Evolutionary conservation across 2,888 invertebrate species (phyloP).

Genomic region (Arrhopalites spinosus): DNA sequence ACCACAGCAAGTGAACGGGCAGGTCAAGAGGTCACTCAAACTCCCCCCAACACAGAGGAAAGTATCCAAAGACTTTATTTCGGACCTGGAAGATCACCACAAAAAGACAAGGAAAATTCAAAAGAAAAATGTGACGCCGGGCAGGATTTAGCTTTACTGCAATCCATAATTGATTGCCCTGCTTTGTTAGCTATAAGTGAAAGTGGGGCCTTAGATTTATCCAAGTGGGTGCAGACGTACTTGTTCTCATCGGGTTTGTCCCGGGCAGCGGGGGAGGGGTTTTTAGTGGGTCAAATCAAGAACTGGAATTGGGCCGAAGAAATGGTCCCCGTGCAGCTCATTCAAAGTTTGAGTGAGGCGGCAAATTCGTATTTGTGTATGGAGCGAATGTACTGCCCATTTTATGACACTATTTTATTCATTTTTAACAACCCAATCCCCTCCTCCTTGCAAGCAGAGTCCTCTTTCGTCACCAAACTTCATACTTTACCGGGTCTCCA

Average conservation of each 20-base stretch:
- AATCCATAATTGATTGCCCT: constrained; percentile 46
- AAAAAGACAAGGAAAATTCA: constrained; percentile 13
- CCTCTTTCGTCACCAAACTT: constrained; percentile 39
- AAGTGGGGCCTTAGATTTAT: constrained; percentile 46
- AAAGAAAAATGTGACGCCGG: constrained; percentile 9
- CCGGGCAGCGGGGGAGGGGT: constrained; percentile 43
- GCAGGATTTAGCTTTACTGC: constrained; percentile 38
- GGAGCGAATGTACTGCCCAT: constrained; percentile 53
- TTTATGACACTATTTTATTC: constrained; percentile 52
- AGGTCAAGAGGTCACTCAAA: no score
- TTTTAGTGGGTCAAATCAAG: constrained; percentile 42
- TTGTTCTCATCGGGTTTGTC: constrained; percentile 42
- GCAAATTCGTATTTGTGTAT: constrained; percentile 45
- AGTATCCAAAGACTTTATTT: constrained; percentile 7
- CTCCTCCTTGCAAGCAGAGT: constrained; percentile 40
- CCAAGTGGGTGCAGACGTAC: constrained; percentile 46
- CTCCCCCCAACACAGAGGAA: constrained; percentile 17
- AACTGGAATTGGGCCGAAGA: constrained; percentile 52
- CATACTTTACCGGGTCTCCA: constrained; percentile 50
- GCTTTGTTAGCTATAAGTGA: constrained; percentile 49
- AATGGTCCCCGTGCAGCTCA: constrained; percentile 46
- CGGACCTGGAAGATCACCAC: constrained; percentile 3
- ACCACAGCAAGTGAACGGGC: constrained; percentile 34
- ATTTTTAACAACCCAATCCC: constrained; percentile 52
- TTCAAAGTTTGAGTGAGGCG: constrained; percentile 45